Evolutionary conservation across 2,888 invertebrate genomes (phyloP).

Genomic region (Oxycera nigricornis): DNA sequence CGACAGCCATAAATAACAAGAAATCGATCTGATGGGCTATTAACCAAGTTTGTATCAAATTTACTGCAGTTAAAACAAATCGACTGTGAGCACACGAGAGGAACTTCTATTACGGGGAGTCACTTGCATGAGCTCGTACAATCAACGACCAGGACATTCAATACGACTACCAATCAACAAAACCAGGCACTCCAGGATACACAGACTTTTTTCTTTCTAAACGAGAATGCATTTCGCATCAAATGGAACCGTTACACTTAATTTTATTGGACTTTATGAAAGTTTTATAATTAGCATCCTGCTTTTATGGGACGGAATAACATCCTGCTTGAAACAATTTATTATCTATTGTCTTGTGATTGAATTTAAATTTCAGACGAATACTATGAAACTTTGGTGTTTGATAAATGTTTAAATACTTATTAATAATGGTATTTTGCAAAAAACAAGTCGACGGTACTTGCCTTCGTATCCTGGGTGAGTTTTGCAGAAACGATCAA

Average conservation of each 20-base stretch:
- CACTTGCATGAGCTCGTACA: neutral
- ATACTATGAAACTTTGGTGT: too few relatives aligned
- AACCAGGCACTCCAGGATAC: too few relatives aligned
- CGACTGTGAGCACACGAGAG: slow-evolving; percentile 29
- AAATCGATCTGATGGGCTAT: slow-evolving; percentile 36
- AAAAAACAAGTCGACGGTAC: too few relatives aligned
- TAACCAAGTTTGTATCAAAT: slow-evolving; percentile 39
- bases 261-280: neutral
- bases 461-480: too few relatives aligned
- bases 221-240: neutral
- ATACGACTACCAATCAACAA: too few relatives aligned
- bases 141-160: neutral
- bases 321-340: too few relatives aligned
- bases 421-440: too few relatives aligned
- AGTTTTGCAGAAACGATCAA: too few relatives aligned
- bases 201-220: neutral
- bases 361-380: too few relatives aligned
- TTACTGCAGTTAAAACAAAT: slow-evolving; percentile 39
- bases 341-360: too few relatives aligned
- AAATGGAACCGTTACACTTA: slow-evolving; percentile 13
- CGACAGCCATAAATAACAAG: slow-evolving; percentile 38
- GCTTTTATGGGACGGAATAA: too few relatives aligned
- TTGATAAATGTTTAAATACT: too few relatives aligned
- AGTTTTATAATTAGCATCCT: slow-evolving; percentile 25
- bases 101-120: slow-evolving; percentile 23